Conservation (phyloP, 2,888 invertebrate species). For the Cheiracanthium punctorium region DNA sequence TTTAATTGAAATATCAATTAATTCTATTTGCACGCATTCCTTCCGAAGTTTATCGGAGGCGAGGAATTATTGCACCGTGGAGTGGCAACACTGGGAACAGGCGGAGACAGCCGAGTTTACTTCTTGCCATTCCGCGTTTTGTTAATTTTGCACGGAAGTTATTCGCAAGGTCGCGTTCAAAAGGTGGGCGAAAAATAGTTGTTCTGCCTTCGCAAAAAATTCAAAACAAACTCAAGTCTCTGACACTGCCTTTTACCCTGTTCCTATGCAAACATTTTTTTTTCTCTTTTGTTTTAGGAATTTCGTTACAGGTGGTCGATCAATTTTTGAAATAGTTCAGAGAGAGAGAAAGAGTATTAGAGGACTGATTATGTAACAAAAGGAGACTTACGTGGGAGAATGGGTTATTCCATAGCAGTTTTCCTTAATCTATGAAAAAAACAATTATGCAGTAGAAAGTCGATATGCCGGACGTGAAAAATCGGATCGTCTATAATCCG, state of each 20-base stretch:
- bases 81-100: background rate
- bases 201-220: constrained; percentile 8
- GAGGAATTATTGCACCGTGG: background rate
- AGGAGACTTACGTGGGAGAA: too few relatives aligned
- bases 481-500: too few relatives aligned
- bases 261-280: background rate
- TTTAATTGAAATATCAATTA: background rate
- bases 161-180: constrained; percentile 43
- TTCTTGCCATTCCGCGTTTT: background rate
- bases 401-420: too few relatives aligned
- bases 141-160: constrained; percentile 37
- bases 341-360: background rate
- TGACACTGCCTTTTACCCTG: background rate
- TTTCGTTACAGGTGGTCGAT: background rate
- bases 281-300: background rate
- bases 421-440: too few relatives aligned
- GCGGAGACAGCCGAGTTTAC: background rate
- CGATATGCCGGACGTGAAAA: too few relatives aligned
- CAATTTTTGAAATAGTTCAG: background rate
- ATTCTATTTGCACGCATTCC: background rate
- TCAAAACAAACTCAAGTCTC: background rate
- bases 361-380: background rate
- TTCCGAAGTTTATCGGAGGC: background rate
- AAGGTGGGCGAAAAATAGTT: constrained; percentile 21
- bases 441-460: too few relatives aligned